Base-by-base conservation (phyloP, 2,113 vertebrate species). In the Lipotes vexillifer region DNA sequence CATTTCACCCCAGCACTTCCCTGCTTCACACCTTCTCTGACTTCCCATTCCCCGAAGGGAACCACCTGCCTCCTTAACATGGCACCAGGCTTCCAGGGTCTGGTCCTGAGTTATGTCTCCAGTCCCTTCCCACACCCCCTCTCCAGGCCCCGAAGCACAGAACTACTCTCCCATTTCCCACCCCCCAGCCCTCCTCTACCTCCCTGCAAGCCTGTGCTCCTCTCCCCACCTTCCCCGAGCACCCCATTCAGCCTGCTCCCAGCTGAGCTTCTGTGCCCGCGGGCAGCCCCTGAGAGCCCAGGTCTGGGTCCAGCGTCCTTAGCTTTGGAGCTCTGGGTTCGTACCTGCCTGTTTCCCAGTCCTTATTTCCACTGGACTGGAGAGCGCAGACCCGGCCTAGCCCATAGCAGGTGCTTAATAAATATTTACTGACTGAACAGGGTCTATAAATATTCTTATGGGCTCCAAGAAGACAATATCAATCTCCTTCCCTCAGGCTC, bases 301-400 rank as follows among this genome's bases (percentile, higher is more conserved):
- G 84, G 33, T 9, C 46, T 21, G 55, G 36, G 49, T 20, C 29
- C 1, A 23, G 27, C 0, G 1, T 21, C 52, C 52, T 52, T 52
- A 17, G 52, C 52, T 52, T 61, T 0, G 0, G 1, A 38, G 38
- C 57, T 68, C 31, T 9, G 0, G 8, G 2, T 9, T 1, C 18
- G 23, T 1, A 12, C 46, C 23, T 41, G 55, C 13, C 38, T 1
- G 1, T 14, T 49, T 52, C 17, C 55, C 23, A 20, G n/a, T 27
- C 33, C 85, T 75, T 33, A 11, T 2, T 33, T 57, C 55, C 46
- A 8, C 15, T 0, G 6, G 71, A 20, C 49, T 2, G 2, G 71
- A 57, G 52, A 25, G 12, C 2, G 41, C 4, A 33, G 72, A 18
- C 17, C 14, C 15, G 11, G 29, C 68, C 83, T 46, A 11, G 59